Conservation (phyloP, 2,113 vertebrate species). For the Megaptera novaeangliae region DNA sequence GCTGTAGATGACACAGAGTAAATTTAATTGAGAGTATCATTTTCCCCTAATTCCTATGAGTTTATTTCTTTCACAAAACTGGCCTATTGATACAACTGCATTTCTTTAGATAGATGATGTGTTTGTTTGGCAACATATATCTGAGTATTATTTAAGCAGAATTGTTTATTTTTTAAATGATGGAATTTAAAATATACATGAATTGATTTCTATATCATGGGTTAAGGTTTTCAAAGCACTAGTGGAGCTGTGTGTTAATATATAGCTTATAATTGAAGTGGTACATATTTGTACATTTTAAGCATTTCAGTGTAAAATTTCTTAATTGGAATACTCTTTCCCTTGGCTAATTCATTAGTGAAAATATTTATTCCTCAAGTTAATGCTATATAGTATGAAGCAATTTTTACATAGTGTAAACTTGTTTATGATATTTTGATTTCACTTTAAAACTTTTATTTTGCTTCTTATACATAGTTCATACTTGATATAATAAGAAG, state of each 20-base stretch:
- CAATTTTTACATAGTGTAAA: constrained; percentile 69
- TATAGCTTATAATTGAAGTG: constrained; percentile 67
- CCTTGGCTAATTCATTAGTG: constrained; percentile 76
- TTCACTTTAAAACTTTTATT: constrained; percentile 75
- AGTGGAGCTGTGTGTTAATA: constrained; percentile 52
- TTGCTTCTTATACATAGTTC: constrained; percentile 66
- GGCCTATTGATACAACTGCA: constrained; percentile 26
- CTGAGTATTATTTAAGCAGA: constrained; percentile 19
- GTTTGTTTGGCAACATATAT: constrained; percentile 5
- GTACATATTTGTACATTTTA: constrained; percentile 65
- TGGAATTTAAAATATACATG: constrained; percentile 49
- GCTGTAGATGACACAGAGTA: constrained; percentile 63
- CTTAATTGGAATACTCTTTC: constrained; percentile 74
- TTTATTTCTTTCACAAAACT: constrained; percentile 58
- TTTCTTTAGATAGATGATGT: constrained; percentile 63
- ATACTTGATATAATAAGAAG: constrained; percentile 64
- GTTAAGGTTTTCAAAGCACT: constrained; percentile 49
- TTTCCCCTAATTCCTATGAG: constrained; percentile 63
- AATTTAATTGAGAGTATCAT: constrained; percentile 57
- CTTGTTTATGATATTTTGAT: constrained; percentile 73
- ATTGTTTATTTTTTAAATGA: constrained; percentile 45
- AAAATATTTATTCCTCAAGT: constrained; percentile 72
- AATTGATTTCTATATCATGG: constrained; percentile 53
- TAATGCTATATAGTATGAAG: constrained; percentile 64
- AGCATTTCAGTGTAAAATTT: constrained; percentile 72